Conservation (phyloP, 2,888 invertebrate species). For the Myopa tessellatipennis region DNA sequence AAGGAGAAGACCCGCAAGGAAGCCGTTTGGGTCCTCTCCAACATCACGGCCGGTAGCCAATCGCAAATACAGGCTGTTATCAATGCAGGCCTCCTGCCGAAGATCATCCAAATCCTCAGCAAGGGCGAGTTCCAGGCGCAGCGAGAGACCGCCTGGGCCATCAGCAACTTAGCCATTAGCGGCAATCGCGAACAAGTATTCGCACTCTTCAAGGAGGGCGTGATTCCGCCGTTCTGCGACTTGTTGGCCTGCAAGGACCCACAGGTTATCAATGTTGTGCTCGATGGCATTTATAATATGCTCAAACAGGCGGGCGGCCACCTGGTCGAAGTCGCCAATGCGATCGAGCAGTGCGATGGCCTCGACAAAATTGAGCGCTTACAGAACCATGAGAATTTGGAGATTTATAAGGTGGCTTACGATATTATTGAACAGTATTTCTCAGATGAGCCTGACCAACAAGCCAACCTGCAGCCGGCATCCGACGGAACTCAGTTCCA, state of each 20-base stretch:
- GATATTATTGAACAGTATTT: conserved; percentile 99
- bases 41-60: conserved; percentile 99
- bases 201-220: conserved; percentile 87
- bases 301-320: conserved; percentile 91
- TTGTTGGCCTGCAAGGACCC: conserved; percentile 94
- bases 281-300: conserved; percentile 98
- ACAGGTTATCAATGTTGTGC: conserved; percentile 87
- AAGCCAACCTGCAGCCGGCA: conserved; percentile 75
- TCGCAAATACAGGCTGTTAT: conserved; percentile 96
- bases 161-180: conserved; percentile 97
- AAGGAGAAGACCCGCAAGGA: conserved; percentile 99
- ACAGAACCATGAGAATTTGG: conserved; percentile 98
- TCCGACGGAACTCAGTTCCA: conserved; percentile 83
- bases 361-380: conserved; percentile 96
- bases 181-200: conserved; percentile 94
- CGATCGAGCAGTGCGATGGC: conserved; percentile 98
- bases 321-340: conserved; percentile 83
- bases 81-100: conserved; percentile 90
- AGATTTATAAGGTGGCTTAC: conserved; percentile 98
- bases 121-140: conserved; percentile 97
- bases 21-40: conserved; percentile 98
- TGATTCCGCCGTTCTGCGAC: conserved; percentile 96
- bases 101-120: conserved; percentile 91
- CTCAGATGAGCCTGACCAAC: conserved; percentile 77
- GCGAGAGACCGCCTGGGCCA: conserved; percentile 99